Evolutionary conservation across 2,797 vertebrate genomes (phyloP).

Genomic region (Ara ararauna): DNA sequence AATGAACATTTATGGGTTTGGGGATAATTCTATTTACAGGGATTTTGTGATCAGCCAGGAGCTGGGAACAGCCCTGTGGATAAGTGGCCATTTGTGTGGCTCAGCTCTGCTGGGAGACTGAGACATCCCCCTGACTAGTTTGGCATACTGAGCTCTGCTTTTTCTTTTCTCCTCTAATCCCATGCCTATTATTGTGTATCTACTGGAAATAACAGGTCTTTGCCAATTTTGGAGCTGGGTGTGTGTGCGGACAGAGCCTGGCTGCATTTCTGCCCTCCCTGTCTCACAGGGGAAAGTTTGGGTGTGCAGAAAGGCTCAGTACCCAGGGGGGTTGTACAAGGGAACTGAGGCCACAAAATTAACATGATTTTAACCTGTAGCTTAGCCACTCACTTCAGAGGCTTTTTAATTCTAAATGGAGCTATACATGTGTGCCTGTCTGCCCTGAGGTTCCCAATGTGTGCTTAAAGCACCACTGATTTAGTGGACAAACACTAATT

Average conservation of each 20-base stretch:
- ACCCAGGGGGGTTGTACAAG: not conserved
- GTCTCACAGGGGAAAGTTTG: fast-evolving
- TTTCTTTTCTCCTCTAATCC: not conserved
- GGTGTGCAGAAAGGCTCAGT: not conserved
- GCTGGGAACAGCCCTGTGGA: not conserved
- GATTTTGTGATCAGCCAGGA: not conserved
- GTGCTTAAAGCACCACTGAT: not conserved
- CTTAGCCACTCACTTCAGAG: not conserved
- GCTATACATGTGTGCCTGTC: fast-evolving
- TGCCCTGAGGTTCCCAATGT: fast-evolving
- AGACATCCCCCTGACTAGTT: not conserved
- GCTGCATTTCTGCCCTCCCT: not conserved
- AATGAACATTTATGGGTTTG: not conserved
- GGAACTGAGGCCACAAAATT: not conserved
- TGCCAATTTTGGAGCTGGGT: not conserved
- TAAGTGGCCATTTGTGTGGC: not conserved
- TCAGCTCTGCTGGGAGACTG: not conserved
- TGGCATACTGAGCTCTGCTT: not conserved
- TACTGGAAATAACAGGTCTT: not conserved
- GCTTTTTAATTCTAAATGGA: not conserved
- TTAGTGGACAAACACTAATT: not conserved
- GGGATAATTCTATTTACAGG: not conserved
- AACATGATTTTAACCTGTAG: not conserved
- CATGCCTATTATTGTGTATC: not conserved
- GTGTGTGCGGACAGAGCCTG: not conserved